Base-by-base conservation (phyloP, 2,888 invertebrate genomes). In the Agonum fuliginosum region DNA sequence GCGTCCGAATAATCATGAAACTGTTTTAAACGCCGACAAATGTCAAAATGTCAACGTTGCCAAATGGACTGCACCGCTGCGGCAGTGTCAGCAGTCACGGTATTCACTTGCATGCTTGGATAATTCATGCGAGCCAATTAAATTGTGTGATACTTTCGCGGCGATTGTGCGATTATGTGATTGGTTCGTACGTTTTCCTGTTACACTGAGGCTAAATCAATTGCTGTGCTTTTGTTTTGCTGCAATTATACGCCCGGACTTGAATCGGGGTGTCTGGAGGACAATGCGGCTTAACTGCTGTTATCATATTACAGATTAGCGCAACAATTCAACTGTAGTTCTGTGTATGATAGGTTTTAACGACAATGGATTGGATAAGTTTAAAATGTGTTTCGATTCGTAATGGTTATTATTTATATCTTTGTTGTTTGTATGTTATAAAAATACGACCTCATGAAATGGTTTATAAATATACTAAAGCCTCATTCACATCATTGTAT, bases 131-230 rank as follows among this genome's bases (percentile, higher is more conserved):
- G 22, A 30, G 27, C 58, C 58, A 62, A 62, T 62, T 62, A 62
- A 62, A 62, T 62, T 54, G 30, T 30, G 12, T 30, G 58, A 62
- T 62, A 62, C 58, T 62, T 62, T 30, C 17, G 30, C 27, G n/a
- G n/a, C n/a, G n/a, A n/a, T n/a, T n/a, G n/a, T 62, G 27, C 30
- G 58, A 62, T 62, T 62, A n/a, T 62, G 27, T 62, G 58, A 62
- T 62, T 62, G 58, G 58, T 30, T 14, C 58, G 30, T 0, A 0
- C 19, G 46, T 14, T 46, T 62, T 62, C 58, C 58, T 27, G 58
- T 30, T 62, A 62, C 58, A 62, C 30, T 10, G 14, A 17, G 12
- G 17, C 19, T 5, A 8, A 62, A 62, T 62, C 58, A 14, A 62
- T 62, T 62, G 20, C 20, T 51, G 51, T 22, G 22, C 51, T 51